phyloP scores from a whole-genome alignment of 53 echinoderm and acorn worm species.

The Antedon mediterranea region DNA sequence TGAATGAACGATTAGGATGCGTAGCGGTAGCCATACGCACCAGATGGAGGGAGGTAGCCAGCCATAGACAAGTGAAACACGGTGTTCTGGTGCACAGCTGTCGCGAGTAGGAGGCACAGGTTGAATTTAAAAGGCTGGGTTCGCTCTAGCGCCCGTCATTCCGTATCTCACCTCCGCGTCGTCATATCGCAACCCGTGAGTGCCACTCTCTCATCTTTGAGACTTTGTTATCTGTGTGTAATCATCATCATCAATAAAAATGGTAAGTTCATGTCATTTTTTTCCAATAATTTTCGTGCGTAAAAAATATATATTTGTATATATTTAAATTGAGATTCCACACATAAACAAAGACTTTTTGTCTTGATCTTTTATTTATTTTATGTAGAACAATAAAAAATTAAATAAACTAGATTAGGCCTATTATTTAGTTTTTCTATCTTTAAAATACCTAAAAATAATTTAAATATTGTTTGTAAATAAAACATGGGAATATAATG shows the following conservation, averaged over 20 bases:
- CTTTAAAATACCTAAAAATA: too few relatives aligned
- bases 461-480: too few relatives aligned
- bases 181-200: neutral
- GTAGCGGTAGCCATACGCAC: neutral
- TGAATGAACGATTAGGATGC: neutral
- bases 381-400: too few relatives aligned
- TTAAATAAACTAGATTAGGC: too few relatives aligned
- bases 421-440: too few relatives aligned
- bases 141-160: neutral
- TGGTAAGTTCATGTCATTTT: neutral
- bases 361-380: too few relatives aligned
- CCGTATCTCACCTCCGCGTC: neutral
- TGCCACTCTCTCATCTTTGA: neutral
- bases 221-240: neutral
- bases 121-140: neutral
- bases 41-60: neutral
- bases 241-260: neutral
- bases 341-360: too few relatives aligned
- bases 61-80: neutral
- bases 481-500: too few relatives aligned
- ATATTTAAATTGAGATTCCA: too few relatives aligned
- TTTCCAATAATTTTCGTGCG: too few relatives aligned
- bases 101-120: neutral
- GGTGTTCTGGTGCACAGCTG: neutral
- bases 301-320: too few relatives aligned